A percentile compares a stretch with the other conserved stretches of the same genome.
These are phyloP conservation scores for Sebastes nivosus DNA, from an alignment of 2,797 vertebrate genomes.

Conservation along the genomic window DNA sequence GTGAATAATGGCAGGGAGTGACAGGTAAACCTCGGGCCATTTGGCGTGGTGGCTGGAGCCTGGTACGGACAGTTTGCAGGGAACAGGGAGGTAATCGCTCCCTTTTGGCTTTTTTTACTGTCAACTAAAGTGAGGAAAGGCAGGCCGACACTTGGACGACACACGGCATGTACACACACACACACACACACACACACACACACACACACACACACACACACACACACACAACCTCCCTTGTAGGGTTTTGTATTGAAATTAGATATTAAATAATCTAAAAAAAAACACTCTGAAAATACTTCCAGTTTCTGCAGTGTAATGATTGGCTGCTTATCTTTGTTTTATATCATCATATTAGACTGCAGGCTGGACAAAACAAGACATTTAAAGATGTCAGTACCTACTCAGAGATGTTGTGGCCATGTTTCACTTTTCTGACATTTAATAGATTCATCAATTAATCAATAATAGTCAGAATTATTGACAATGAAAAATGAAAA, in stretches of 20 bases:
- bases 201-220: background rate
- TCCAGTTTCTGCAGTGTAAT: background rate
- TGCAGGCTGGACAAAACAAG: background rate
- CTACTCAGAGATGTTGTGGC: too few species aligned
- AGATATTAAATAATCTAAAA: background rate
- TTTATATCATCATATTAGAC: background rate
- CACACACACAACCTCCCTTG: background rate
- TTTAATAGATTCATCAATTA: background rate
- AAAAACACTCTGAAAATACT: too few species aligned
- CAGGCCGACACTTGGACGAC: constrained; percentile 35
- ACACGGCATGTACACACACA: background rate
- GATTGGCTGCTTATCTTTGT: background rate
- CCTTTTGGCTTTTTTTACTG: constrained; percentile 51
- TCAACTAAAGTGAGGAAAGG: constrained; percentile 64
- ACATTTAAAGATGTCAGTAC: too few species aligned
- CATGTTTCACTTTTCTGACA: background rate
- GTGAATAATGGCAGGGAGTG: constrained; percentile 37
- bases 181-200: background rate
- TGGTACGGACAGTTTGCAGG: constrained; percentile 54
- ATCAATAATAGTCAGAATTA: background rate
- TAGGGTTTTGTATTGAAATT: background rate
- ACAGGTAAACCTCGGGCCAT: constrained; percentile 39
- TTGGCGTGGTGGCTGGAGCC: constrained; percentile 48
- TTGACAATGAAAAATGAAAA: background rate
- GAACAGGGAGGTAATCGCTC: constrained; percentile 55